Percentiles rank a stretch among this genome's conserved stretches.
phyloP scores from a whole-genome alignment of 2,797 vertebrate genomes.

The Sebastes variabilis region DNA sequence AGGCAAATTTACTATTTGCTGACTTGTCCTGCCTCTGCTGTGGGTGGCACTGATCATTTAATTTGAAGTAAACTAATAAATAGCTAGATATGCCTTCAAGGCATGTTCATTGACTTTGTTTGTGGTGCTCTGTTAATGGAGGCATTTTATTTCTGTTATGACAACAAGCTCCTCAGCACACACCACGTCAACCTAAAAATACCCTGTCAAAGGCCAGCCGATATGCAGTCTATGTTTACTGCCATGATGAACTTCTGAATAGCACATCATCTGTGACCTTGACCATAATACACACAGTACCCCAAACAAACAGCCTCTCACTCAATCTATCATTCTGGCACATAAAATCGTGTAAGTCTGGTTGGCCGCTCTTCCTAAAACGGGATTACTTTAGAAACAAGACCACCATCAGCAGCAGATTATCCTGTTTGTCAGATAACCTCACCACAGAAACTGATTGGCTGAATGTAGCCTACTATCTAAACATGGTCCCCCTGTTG shows the following conservation, averaged over 20 bases:
- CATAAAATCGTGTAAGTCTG: slow-evolving; percentile 26
- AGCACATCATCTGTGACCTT: slow-evolving; percentile 42
- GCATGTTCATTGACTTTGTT: slow-evolving; percentile 18
- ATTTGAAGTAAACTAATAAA: slow-evolving; percentile 5
- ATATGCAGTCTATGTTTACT: slow-evolving; percentile 20
- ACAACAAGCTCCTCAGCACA: slow-evolving; percentile 67
- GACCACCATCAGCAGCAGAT: slow-evolving; percentile 62
- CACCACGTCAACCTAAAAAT: slow-evolving; percentile 72
- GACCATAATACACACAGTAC: slow-evolving; percentile 4
- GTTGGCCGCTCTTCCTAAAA: slow-evolving; percentile 53
- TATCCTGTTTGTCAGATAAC: slow-evolving; percentile 61
- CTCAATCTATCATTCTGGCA: slow-evolving; percentile 24
- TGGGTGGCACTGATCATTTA: neutral
- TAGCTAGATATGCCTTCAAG: slow-evolving; percentile 26
- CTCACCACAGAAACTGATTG: slow-evolving; percentile 29
- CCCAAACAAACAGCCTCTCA: slow-evolving; percentile 4
- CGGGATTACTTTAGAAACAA: slow-evolving; percentile 62
- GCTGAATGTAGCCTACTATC: neutral
- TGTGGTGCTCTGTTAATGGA: slow-evolving; percentile 37
- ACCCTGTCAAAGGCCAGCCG: slow-evolving; percentile 51
- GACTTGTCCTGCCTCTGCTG: neutral
- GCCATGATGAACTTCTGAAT: slow-evolving; percentile 30
- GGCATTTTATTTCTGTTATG: slow-evolving; percentile 70
- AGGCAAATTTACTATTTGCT: neutral
- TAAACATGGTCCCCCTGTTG: slow-evolving; percentile 8